phyloP scores from a whole-genome alignment of 2,888 invertebrate species.

The Amphipoea lucens region DNA sequence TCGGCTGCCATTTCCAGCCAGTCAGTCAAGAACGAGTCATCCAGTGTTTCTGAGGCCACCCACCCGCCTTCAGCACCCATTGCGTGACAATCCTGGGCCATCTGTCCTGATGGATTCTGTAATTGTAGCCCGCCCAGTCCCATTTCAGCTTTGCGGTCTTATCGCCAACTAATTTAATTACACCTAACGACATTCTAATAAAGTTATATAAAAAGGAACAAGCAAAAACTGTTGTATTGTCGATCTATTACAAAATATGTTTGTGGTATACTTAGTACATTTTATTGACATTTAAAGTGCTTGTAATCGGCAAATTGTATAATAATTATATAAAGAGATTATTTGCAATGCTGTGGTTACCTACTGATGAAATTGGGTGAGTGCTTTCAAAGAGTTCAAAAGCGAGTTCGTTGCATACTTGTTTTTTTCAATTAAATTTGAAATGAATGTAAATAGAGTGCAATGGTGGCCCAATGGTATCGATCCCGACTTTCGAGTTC shows the following conservation, averaged over 20 bases:
- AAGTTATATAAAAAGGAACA: slow-evolving; percentile 15
- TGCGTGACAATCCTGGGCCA: background rate
- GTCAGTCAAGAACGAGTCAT: background rate
- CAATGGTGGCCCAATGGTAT: background rate
- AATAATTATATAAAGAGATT: slow-evolving; percentile 41
- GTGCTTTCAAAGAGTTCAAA: slow-evolving; percentile 1
- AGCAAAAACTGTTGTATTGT: slow-evolving; percentile 1
- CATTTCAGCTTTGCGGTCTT: background rate
- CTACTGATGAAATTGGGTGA: slow-evolving; percentile 26
- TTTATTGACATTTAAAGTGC: slow-evolving; percentile 47
- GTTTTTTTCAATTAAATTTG: slow-evolving; percentile 1
- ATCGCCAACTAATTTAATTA: background rate
- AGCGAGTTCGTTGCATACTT: background rate
- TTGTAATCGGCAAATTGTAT: slow-evolving; percentile 29
- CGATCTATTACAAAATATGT: slow-evolving; percentile 34
- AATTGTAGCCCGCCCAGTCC: background rate
- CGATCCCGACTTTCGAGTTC: background rate
- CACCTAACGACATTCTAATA: background rate
- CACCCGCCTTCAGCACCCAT: background rate
- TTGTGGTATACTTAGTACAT: slow-evolving; percentile 3
- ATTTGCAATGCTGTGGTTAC: background rate
- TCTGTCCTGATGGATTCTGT: background rate
- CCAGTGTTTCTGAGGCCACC: no score
- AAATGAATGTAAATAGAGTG: background rate
- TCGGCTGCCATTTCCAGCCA: background rate